Evolutionary conservation across 2,888 invertebrate species (phyloP), one percentile per base, ranked within the genome.

Genomic region (Sinopyrophorus schimmeli): DNA sequence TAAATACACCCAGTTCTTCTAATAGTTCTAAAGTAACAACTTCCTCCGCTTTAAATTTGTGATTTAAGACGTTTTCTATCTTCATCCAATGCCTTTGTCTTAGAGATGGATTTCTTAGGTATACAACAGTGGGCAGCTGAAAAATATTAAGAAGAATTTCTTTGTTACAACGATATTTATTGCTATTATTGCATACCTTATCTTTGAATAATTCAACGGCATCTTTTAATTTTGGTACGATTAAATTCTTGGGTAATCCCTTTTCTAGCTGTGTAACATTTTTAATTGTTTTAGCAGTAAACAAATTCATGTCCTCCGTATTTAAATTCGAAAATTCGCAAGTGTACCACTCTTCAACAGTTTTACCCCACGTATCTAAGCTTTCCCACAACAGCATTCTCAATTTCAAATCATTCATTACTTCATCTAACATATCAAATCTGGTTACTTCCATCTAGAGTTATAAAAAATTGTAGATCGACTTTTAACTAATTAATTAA

Each of bases 1-100:
- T 80, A 72, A 92, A 92, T 0, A 86, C 87, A n/a, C 84, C 80
- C 3, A 87, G 75, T 1, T 84, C 81, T 49, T 88, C 86, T 31
- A 92, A 78, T 14, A 81, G 73, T 7, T 79, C 77, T 9, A 93
- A 74, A 0, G 85, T 87, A 11, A 89, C 64, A 5, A 74, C 70
- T 59, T 82, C 81, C 16, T 89, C 89, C 0, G 83, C 79, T 23
- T 81, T 81, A 61, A 91, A 83, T 59, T 89, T 86, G n/a, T 85
- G 81, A 51, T 79, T 78, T 1, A 94, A 68, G 7, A 89, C 73
- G 9, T 79, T 79, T 65, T 92, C 90, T 28, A 94, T 86, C 64
- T 80, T 80, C n/a, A 84, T 77, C 92, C 92, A 93, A 68, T 94
- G 94, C 0, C 93, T 82, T 38, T 73, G 60, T 65, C 86, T 86